These are phyloP conservation scores for Tillus elongatus DNA, from an alignment of 2,888 invertebrate genomes.

Conservation along the genomic window DNA sequence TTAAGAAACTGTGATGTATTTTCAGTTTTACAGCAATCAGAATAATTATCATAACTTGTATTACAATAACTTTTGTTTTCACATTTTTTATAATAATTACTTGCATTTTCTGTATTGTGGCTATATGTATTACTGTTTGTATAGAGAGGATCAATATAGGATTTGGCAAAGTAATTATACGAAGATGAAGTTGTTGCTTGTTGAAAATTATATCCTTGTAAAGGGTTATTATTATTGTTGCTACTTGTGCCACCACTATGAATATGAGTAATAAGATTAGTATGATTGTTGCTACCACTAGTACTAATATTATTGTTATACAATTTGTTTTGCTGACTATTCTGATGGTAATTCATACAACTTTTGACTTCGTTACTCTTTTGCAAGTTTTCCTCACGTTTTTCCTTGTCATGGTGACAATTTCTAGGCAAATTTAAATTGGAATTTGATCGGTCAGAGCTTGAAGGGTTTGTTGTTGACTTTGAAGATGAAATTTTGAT, in stretches of 20 bases:
- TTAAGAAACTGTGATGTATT: too few species aligned
- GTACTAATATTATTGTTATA: constrained; percentile 11
- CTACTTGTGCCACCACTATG: too few species aligned
- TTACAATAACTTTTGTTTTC: constrained; percentile 27
- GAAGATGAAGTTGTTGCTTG: neutral
- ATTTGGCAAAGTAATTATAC: constrained; percentile 17
- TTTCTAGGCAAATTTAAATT: too few species aligned
- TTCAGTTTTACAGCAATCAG: constrained; percentile 25
- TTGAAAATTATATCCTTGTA: too few species aligned
- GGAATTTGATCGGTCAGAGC: too few species aligned
- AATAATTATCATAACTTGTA: constrained; percentile 32
- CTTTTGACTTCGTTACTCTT: neutral
- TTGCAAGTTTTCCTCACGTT: neutral
- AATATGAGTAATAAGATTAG: too few species aligned
- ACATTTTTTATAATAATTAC: constrained; percentile 26
- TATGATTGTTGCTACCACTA: constrained; percentile 5
- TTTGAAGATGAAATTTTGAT: too few species aligned
- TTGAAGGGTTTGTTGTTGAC: too few species aligned
- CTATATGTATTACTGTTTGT: constrained; percentile 32
- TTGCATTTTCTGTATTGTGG: constrained; percentile 27
- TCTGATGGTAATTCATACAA: neutral
- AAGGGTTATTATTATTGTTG: too few species aligned
- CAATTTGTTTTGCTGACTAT: constrained; percentile 7
- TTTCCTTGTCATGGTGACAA: neutral
- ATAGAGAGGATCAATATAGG: constrained; percentile 32